Base-by-base conservation (phyloP, 1,140 invertebrate genomes). In the Drosophila obscura region DNA sequence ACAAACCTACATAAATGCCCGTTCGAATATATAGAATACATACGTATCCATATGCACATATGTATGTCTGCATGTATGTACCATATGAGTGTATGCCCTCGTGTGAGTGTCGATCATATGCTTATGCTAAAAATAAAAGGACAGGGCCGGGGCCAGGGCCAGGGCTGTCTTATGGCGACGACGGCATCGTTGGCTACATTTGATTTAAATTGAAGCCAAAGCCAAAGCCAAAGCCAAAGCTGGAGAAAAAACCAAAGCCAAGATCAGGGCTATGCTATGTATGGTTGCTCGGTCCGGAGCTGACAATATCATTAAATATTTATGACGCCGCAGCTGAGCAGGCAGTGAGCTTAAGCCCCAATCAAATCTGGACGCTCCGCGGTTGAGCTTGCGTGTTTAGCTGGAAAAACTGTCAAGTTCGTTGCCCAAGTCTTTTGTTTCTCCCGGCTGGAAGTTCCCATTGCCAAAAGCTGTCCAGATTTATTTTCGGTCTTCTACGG, bases 141-240 rank as follows among this genome's bases (percentile, higher is more conserved):
- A 61, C 73, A 68, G 24, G 51, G 52, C 52, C 62, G 63, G 65
- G 31, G 62, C 63, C 73, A 68, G 24, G 51, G 52, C 52, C 62
- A 66, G 65, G 31, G 11, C 35, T 53, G 55, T 59, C 63, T 68
- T 60, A 63, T 58, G 68, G 75, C 80, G 71, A 66, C 58, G 71
- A 64, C 56, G 56, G 82, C 77, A 77, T 78, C 78, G 69, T 60
- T 73, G 82, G 66, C 61, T 74, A 81, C 82, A 87, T 87, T 87
- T 87, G 82, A 88, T 88, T 87, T 79, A 87, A 88, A 87, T 87
- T 87, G 83, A 87, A 87, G 82, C 57, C 66, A 82, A 75, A 67
- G 58, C 48, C 61, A 62, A 55, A 19, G 49, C 53, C 55, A 52
- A 68, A 46, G 28, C 51, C 39, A 49, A 39, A 39, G 9, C 35